Conservation (phyloP, 2,888 invertebrate genomes). For the Euclidia mi region DNA sequence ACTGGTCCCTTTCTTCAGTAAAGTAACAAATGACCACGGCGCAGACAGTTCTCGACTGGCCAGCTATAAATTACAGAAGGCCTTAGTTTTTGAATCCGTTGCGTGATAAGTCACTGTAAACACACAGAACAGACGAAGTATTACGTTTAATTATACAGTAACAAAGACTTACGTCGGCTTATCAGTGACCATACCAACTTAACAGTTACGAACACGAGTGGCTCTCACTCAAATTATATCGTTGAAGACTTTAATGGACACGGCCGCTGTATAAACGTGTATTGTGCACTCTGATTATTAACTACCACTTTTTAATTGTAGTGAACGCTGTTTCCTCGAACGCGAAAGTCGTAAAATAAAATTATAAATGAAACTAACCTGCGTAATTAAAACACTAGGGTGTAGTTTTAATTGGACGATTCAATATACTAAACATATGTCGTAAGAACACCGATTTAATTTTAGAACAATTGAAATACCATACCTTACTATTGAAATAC, state of each 20-base stretch:
- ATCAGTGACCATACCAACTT: conserved; percentile 63
- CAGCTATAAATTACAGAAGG: conserved; percentile 40
- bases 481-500: conserved; percentile 18
- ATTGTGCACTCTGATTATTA: conserved; percentile 59
- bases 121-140: conserved; percentile 73
- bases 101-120: conserved; percentile 81
- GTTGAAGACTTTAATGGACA: conserved; percentile 63
- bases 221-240: conserved; percentile 62
- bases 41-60: conserved; percentile 44
- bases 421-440: not conserved
- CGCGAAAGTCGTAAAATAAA: conserved; percentile 6
- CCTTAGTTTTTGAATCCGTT: conserved; percentile 60
- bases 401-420: not conserved
- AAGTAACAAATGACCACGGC: conserved; percentile 28
- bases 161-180: conserved; percentile 72
- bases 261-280: conserved; percentile 49
- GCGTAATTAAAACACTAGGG: not conserved
- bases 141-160: conserved; percentile 82
- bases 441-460: not conserved
- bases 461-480: conserved; percentile 10
- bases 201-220: conserved; percentile 57
- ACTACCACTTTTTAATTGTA: conserved; percentile 46
- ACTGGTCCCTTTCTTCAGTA: conserved; percentile 27
- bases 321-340: conserved; percentile 13
- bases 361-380: not conserved